These are phyloP conservation scores for Euura saliciscinereae DNA, from an alignment of 1,140 invertebrate genomes.

Conservation along the genomic window DNA sequence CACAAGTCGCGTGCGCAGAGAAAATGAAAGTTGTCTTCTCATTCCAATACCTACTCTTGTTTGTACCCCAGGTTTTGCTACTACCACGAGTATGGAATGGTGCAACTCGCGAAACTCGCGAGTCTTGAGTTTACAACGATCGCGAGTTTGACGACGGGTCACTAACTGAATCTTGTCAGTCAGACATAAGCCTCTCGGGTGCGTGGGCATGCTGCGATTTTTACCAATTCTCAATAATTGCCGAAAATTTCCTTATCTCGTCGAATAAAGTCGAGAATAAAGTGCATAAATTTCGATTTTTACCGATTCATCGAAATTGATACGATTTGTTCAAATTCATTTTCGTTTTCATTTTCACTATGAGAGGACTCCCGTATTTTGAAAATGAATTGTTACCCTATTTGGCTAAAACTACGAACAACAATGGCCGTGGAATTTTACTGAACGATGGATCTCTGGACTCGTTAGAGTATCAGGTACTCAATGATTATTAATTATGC, in stretches of 20 bases:
- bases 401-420: too few species aligned
- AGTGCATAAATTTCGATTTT: too few species aligned
- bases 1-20: constrained; percentile 29
- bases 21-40: constrained; percentile 51
- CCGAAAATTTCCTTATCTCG: too few species aligned
- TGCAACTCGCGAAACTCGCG: too few species aligned
- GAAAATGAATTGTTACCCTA: constrained; percentile 20
- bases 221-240: not conserved
- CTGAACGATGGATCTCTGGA: constrained; percentile 6
- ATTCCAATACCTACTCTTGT: constrained; percentile 18
- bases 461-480: constrained; percentile 16
- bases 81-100: too few species aligned
- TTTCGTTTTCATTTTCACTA: not conserved
- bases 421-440: too few species aligned
- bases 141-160: constrained; percentile 2
- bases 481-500: too few species aligned
- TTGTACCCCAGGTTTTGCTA: too few species aligned
- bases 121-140: too few species aligned
- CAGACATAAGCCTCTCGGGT: not conserved
- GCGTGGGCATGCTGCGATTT: not conserved
- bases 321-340: too few species aligned
- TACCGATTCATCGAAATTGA: too few species aligned
- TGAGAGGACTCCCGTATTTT: constrained; percentile 22
- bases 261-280: too few species aligned
- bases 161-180: not conserved